phyloP scores from a whole-genome alignment of 2,113 vertebrate species.

The Ramphastos sulfuratus region DNA sequence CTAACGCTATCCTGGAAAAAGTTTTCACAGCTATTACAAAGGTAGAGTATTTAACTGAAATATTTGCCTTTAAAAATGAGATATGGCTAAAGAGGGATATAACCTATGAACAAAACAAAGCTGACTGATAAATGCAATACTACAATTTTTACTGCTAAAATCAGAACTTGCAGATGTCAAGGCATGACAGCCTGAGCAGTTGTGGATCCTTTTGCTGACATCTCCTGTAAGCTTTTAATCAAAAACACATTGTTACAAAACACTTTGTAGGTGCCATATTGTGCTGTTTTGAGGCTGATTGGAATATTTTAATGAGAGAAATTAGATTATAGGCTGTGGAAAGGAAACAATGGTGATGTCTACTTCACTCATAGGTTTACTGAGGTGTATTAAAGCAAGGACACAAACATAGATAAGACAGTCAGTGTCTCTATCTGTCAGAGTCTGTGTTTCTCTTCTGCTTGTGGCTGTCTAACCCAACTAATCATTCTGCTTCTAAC shows the following conservation, averaged over 20 bases:
- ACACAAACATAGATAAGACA: no score
- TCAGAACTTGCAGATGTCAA: background rate
- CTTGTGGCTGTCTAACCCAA: no score
- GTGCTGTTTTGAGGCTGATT: no score
- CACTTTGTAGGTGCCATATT: background rate
- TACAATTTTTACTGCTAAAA: background rate
- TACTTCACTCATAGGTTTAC: no score
- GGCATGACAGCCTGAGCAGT: background rate
- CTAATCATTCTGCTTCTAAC: no score
- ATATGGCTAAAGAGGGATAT: background rate
- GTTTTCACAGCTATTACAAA: constrained; percentile 99
- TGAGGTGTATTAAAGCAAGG: no score
- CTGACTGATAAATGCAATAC: background rate
- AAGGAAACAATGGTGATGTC: no score
- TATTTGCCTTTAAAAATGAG: background rate
- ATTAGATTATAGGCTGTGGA: no score
- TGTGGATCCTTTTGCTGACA: background rate
- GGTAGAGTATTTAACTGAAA: constrained; percentile 73
- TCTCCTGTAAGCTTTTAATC: background rate
- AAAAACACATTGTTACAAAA: background rate
- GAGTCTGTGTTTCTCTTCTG: no score
- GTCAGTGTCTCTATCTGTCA: no score
- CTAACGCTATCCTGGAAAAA: constrained; percentile 97
- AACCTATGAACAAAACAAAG: background rate
- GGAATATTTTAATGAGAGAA: no score